Evolutionary conservation across 1,140 invertebrate genomes (phyloP), one percentile per base, ranked within the genome.

Genomic region (Aleiodes sp.): DNA sequence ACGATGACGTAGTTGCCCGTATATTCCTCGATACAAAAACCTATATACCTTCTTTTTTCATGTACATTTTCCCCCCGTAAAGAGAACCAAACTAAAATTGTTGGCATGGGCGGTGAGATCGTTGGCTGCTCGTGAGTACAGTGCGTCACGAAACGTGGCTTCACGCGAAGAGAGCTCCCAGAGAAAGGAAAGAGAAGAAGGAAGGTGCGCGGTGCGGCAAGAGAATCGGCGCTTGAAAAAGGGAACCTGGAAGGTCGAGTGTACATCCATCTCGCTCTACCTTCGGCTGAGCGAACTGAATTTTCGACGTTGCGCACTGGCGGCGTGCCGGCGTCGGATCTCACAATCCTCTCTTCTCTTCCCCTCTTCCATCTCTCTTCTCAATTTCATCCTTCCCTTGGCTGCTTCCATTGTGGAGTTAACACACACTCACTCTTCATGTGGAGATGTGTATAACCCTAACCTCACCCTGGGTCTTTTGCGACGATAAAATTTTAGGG

Each of bases 401-500:
- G n/a, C n/a, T n/a, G n/a, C n/a, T n/a, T 12, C n/a, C 39, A 64
- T 16, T 28, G 39, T 41, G 19, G 19, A 63, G 37, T 31, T 8
- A 59, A 29, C 31, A 29, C 56, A 59, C 31, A 28, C 21, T 26
- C 46, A 35, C 39, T 29, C 37, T 31, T 12, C 16, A 41, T 16
- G 35, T 29, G 19, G 43, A 24, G 28, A 70, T 66, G 71, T 66
- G 70, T n/a, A 46, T 19, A 46, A 46, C 41, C 41, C 41, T 46
- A 46, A 46, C 41, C 46, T 52, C 46, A 24, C 46, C 21, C 46
- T 24, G 19, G 3, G 21, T 52, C 10, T 52, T 43, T 16, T 4
- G 19, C 37, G 14, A 12, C 46, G 46, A 52, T 52, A 21, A 52
- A n/a, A 71, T 76, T 76, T 76, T 76, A 72, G 74, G 75, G 75